phyloP scores from a whole-genome alignment of 2,888 invertebrate species.

The Stegana nigrithorax region DNA sequence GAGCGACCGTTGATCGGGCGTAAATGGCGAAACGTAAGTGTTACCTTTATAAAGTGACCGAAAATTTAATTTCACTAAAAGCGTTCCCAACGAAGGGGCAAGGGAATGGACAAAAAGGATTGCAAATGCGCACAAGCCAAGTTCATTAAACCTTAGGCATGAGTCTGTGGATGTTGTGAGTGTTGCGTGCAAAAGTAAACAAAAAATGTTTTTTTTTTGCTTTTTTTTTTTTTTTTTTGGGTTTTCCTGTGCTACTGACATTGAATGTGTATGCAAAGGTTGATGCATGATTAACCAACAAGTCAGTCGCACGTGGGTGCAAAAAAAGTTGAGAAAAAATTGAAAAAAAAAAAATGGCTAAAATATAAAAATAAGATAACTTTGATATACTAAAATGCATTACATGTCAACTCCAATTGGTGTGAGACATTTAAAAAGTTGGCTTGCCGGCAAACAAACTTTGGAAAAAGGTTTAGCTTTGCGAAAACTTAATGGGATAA shows the following conservation, averaged over 20 bases:
- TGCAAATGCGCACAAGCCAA: neutral
- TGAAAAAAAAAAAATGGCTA: neutral
- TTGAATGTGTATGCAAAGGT: neutral
- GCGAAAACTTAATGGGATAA: too few relatives aligned
- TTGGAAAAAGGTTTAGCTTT: too few relatives aligned
- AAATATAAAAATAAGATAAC: neutral
- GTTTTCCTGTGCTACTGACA: too few relatives aligned
- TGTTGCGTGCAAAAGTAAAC: too few relatives aligned
- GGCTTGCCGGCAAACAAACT: too few relatives aligned
- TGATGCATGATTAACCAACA: too few relatives aligned
- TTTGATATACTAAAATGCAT: too few relatives aligned
- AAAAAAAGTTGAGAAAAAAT: neutral
- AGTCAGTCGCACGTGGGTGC: too few relatives aligned
- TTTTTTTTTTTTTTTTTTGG: neutral
- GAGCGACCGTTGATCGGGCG: too few relatives aligned
- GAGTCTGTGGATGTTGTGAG: too few relatives aligned
- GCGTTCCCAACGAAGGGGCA: neutral
- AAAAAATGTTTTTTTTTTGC: neutral
- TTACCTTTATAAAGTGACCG: neutral
- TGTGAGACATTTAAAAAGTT: too few relatives aligned
- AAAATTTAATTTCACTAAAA: conserved; percentile 10
- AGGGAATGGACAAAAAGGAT: neutral
- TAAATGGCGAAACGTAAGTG: neutral
- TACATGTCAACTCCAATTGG: too few relatives aligned
- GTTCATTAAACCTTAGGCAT: neutral